phyloP scores from a whole-genome alignment of 2,888 invertebrate species.

The Orchesella flavescens region DNA sequence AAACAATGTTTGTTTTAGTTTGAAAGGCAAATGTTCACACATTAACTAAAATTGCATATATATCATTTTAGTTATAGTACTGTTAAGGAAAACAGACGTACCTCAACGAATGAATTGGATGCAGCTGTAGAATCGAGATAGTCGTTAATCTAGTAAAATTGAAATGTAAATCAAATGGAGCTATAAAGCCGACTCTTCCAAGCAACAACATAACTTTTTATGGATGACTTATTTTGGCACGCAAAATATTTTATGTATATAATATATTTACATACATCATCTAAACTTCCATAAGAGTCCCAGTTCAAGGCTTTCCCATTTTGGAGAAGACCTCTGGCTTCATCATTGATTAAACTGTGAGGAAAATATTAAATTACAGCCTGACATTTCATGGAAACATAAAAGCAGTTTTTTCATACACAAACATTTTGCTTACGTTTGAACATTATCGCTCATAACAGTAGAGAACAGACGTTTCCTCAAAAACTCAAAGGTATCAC shows the following conservation, averaged over 20 bases:
- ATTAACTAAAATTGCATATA: no score
- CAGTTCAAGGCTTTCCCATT: constrained; percentile 75
- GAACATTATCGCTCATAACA: constrained; percentile 78
- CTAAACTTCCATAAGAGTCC: constrained; percentile 78
- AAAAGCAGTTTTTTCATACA: neutral
- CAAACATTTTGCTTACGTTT: constrained; percentile 74
- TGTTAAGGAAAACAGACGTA: no score
- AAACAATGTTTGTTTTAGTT: neutral
- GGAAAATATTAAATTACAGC: constrained; percentile 65
- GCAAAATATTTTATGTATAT: no score
- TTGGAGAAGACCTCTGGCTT: constrained; percentile 72
- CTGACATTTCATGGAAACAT: neutral
- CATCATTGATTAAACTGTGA: constrained; percentile 76
- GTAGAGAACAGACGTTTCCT: constrained; percentile 30
- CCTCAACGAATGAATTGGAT: constrained; percentile 76
- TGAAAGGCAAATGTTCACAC: neutral
- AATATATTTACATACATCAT: constrained; percentile 73
- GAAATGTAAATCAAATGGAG: constrained; percentile 68
- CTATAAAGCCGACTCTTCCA: no score
- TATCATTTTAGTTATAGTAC: neutral
- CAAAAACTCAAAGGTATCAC: constrained; percentile 50
- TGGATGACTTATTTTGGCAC: no score
- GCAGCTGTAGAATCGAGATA: constrained; percentile 78
- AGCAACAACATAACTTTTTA: no score
- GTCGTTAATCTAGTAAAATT: constrained; percentile 77